Evolutionary conservation across 2,888 invertebrate species (phyloP), one percentile per base, ranked within the genome.

Genomic region (Pteria penguin): DNA sequence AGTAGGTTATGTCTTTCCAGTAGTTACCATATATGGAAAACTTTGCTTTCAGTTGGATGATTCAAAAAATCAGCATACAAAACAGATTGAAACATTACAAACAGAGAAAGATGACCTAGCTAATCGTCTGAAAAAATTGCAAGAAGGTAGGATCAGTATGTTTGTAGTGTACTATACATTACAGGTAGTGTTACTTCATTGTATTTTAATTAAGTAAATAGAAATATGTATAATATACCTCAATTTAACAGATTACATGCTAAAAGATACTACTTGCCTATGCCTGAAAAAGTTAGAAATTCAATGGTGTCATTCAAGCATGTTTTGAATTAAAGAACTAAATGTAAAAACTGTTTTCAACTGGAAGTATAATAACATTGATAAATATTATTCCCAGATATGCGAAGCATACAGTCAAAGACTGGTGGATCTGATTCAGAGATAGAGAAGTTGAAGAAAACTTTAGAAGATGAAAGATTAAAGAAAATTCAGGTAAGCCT

Each of bases 91-190:
- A 71, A 94, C 95, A 58, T 87, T 94, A 68, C 91, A 93, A 52
- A 93, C 95, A 93, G 98, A 98, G 87, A 96, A 95, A 82, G 97
- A 98, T 80, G 97, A 98, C 82, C 90, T 96, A 8, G 94, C 94
- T 33, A 95, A 95, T 86, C 95, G 96, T 90, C 94, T 96, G 81
- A 95, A 96, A 82, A 95, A 95, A 76, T 92, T 96, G 83, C 96
- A 96, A 87, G 97, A 97, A 86, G 96, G 93, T 93, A 84, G 84
- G 83, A 72, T 32, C 52, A 58, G 22, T 26, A 26, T 22, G 8
- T n/a, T 0, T 58, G 22, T 58, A 4, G 26, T 3, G 2, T 58
- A 26, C 58, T 24, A 26, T 14, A 24, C 4, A 58, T n/a, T n/a
- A n/a, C n/a, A n/a, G n/a, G n/a, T n/a, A n/a, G n/a, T n/a, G n/a